Conservation (phyloP, 2,113 vertebrate genomes). For the Tychaedon coryphoeus region DNA sequence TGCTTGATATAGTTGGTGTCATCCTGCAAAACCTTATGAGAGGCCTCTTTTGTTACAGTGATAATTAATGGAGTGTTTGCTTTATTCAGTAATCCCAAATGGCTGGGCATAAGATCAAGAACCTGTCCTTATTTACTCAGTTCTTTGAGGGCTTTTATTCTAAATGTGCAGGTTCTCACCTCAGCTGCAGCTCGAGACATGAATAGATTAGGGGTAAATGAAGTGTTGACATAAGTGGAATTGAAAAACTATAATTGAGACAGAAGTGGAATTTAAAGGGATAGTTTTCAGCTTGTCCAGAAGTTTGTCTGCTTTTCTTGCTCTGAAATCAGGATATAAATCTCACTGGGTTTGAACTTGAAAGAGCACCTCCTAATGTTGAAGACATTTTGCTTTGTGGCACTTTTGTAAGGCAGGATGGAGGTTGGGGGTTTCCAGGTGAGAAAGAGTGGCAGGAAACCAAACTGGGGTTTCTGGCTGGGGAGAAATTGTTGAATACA, state of each 20-base stretch:
- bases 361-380: background rate
- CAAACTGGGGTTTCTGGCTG: background rate
- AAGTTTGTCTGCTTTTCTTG: background rate
- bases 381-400: background rate
- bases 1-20: background rate
- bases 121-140: background rate
- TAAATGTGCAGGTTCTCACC: slow-evolving; percentile 9
- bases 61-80: background rate
- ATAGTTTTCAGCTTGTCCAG: background rate
- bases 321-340: background rate
- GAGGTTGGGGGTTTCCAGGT: background rate
- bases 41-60: background rate
- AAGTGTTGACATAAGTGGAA: background rate
- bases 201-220: background rate
- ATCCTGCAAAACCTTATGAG: background rate
- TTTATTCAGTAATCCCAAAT: background rate
- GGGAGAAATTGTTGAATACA: background rate
- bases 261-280: background rate
- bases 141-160: slow-evolving; percentile 4
- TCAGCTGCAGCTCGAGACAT: background rate
- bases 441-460: background rate
- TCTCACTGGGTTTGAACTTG: background rate
- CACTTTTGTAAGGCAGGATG: background rate
- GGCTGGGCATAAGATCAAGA: background rate
- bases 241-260: background rate